phyloP scores from a whole-genome alignment of 2,113 vertebrate genomes.

The Mohoua ochrocephala region DNA sequence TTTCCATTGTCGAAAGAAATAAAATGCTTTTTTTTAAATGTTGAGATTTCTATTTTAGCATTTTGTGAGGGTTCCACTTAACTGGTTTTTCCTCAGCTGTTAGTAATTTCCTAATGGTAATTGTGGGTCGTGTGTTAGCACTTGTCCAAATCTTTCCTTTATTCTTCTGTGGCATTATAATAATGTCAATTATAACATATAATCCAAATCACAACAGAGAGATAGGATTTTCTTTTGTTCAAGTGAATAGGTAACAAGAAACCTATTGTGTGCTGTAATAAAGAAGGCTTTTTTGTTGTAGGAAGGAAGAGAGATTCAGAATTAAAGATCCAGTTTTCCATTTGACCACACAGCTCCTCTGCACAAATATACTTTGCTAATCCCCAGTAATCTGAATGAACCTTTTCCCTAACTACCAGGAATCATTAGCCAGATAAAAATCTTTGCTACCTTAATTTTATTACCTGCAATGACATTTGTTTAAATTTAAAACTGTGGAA shows the following conservation, averaged over 20 bases:
- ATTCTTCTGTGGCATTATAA: background rate
- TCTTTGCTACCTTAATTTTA: background rate
- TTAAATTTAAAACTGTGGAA: background rate
- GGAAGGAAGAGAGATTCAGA: background rate
- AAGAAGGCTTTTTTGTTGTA: background rate
- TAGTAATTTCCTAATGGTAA: background rate
- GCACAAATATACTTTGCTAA: background rate
- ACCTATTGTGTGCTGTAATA: background rate
- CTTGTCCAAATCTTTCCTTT: background rate
- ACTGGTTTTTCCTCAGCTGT: background rate
- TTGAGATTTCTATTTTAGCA: background rate
- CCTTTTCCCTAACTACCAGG: background rate
- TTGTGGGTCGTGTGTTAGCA: background rate
- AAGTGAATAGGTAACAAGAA: background rate
- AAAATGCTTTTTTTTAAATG: background rate
- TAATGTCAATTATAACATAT: background rate
- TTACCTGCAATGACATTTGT: background rate
- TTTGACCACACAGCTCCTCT: background rate
- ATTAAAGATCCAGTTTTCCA: background rate
- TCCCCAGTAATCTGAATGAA: background rate
- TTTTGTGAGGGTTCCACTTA: background rate
- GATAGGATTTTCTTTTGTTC: background rate
- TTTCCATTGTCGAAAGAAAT: background rate
- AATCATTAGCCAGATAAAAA: constrained; percentile 16
- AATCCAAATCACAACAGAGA: background rate